Percentiles rank a stretch among this genome's conserved stretches.
phyloP scores from a whole-genome alignment of 2,888 invertebrate genomes.

The Anthoptus insignis region DNA sequence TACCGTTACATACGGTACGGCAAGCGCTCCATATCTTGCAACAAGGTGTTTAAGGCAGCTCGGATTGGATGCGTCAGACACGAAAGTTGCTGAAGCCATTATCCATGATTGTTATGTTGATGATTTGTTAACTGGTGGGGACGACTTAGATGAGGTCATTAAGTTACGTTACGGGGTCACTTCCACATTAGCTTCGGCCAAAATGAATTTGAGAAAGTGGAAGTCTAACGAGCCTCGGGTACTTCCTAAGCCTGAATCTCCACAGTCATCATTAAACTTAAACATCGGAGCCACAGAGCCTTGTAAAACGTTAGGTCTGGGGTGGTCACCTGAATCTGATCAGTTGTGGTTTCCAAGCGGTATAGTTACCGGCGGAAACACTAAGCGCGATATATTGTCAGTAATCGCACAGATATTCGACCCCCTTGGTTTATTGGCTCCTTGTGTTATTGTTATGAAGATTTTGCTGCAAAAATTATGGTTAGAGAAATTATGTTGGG shows the following conservation, averaged over 20 bases:
- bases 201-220: constrained; percentile 49
- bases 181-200: constrained; percentile 42
- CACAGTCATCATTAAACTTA: constrained; percentile 28
- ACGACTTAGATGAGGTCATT: constrained; percentile 30
- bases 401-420: constrained; percentile 40
- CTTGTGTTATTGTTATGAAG: constrained; percentile 35
- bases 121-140: constrained; percentile 41
- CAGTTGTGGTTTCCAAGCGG: constrained; percentile 24
- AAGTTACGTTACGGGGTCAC: constrained; percentile 38
- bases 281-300: constrained; percentile 12
- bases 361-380: not conserved
- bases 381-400: constrained; percentile 35
- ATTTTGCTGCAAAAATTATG: constrained; percentile 37
- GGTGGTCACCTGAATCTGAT: constrained; percentile 26
- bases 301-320: constrained; percentile 24
- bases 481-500: constrained; percentile 33
- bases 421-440: constrained; percentile 36
- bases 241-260: constrained; percentile 14
- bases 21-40: constrained; percentile 51
- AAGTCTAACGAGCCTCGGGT: constrained; percentile 45
- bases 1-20: constrained; percentile 51
- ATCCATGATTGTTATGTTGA: constrained; percentile 51
- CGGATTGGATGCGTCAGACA: constrained; percentile 43
- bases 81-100: constrained; percentile 41
- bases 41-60: constrained; percentile 49